These are phyloP conservation scores for Ellobius talpinus DNA, from an alignment of 2,113 vertebrate genomes.

Conservation along the genomic window DNA sequence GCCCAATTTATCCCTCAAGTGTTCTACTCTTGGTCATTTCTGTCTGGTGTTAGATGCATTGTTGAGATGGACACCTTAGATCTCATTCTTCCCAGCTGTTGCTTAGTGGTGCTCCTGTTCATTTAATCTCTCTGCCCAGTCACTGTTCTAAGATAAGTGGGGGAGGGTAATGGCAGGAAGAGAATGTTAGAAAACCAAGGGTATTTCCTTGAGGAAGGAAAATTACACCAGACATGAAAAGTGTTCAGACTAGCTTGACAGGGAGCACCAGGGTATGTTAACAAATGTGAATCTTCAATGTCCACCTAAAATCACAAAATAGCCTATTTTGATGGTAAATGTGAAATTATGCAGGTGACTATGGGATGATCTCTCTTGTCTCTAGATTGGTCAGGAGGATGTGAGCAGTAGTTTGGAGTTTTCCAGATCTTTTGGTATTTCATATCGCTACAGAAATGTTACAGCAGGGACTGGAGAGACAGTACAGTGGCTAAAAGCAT, in stretches of 20 bases:
- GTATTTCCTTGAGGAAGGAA: conserved; percentile 15
- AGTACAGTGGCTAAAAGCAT: not conserved
- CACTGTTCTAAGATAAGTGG: not conserved
- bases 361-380: not conserved
- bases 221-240: not conserved
- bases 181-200: not conserved
- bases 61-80: not conserved
- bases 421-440: not conserved
- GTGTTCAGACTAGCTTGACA: not conserved
- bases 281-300: not conserved
- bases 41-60: not conserved
- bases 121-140: not conserved
- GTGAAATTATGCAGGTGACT: not conserved
- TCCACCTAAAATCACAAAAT: not conserved
- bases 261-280: not conserved
- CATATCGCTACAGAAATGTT: not conserved
- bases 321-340: not conserved
- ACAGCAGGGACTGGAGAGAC: too few species aligned
- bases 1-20: not conserved
- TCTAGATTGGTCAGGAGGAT: not conserved
- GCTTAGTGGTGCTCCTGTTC: not conserved
- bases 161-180: not conserved
- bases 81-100: not conserved
- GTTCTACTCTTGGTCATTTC: not conserved
- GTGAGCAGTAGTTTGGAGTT: not conserved